Percentiles rank a stretch among this genome's conserved stretches.
phyloP scores from a whole-genome alignment of 2,888 invertebrate species.

The Drosophila maculinotata region DNA sequence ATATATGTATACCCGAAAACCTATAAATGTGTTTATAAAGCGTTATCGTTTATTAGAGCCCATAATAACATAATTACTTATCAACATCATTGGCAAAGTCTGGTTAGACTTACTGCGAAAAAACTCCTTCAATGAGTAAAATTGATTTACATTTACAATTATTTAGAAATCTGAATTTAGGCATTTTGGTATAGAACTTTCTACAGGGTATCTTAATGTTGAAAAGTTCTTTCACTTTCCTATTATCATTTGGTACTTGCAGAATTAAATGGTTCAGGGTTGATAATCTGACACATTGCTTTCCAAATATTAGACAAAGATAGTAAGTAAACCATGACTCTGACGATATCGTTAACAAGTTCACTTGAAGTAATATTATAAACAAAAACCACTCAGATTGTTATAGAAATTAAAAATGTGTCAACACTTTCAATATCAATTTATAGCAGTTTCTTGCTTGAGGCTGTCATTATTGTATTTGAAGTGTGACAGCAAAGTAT shows the following conservation, averaged over 20 bases:
- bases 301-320: neutral
- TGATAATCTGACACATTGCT: slow-evolving; percentile 4
- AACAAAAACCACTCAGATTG: neutral
- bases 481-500: neutral
- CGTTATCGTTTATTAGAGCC: neutral
- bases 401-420: neutral
- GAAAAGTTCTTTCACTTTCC: neutral
- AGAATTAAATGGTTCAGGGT: slow-evolving; percentile 2
- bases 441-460: neutral
- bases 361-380: neutral
- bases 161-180: no score
- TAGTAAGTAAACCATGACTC: neutral
- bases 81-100: neutral
- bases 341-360: neutral
- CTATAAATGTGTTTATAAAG: neutral
- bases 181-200: neutral
- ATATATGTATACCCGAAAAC: neutral
- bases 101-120: no score
- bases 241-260: slow-evolving; percentile 12
- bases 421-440: neutral
- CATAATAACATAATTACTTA: neutral
- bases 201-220: slow-evolving; percentile 5
- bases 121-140: no score
- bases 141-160: no score
- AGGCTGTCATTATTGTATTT: neutral